Evolutionary conservation across 1,140 invertebrate genomes (phyloP), one percentile per base, ranked within the genome.

Genomic region (Drosophila teissieri): DNA sequence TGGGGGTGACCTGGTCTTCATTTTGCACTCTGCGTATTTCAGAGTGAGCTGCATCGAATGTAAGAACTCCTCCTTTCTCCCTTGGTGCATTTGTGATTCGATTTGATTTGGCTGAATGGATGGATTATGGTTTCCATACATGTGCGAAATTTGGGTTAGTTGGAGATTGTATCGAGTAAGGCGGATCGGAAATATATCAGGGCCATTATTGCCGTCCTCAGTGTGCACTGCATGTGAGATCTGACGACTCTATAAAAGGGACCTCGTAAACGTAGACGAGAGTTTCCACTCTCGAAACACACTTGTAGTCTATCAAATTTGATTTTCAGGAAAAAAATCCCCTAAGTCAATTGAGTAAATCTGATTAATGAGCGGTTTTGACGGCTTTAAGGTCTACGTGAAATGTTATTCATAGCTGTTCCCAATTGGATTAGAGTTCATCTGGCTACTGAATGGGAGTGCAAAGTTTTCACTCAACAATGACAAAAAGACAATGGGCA

Each of bases 1-100:
- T 37, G 57, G 39, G 61, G 48, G 60, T 75, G 73, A 75, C 72
- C 73, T 75, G 57, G 52, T 75, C 60, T 52, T 75, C 53, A 52
- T 22, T 17, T 12, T 65, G 34, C 11, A 42, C 36, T 12, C 24
- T 24, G 34, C 19, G n/a, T 42, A 44, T 61, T 58, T 39, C 54
- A 37, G 65, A 24, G 37, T 48, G 65, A n/a, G 11, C 54, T 73
- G 70, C 70, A 74, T 36, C 72, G 70, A 53, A 75, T 75, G 72
- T 65, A 51, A 53, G 69, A 17, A 19, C 22, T 46, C 19, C 39
- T 27, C 11, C 10, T 51, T 40, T 45, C 15, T 24, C 51, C 69
- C 52, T 73, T 52, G 57, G 36, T 74, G 70, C 70, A 74, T 74
- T 75, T 74, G 51, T 56, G 73, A 75, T 75, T 75, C 73, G 73